A percentile compares a stretch with the other conserved stretches of the same genome.
These are phyloP conservation scores for Sialis lutaria DNA, from an alignment of 2,888 invertebrate species.

Conservation along the genomic window DNA sequence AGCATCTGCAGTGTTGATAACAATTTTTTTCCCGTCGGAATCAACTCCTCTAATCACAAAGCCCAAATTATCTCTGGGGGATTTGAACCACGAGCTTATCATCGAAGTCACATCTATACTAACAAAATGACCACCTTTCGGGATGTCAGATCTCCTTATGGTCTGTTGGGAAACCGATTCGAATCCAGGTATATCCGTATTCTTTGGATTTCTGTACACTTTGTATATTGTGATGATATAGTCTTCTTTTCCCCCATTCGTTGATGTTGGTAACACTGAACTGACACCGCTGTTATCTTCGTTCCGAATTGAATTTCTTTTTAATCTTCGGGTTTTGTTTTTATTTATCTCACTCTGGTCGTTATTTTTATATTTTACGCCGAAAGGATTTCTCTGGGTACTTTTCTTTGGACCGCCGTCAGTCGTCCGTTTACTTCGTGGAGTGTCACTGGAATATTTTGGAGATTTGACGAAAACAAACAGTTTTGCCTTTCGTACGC, in stretches of 20 bases:
- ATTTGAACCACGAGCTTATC: conserved; percentile 60
- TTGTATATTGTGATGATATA: conserved; percentile 23
- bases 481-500: conserved; percentile 50
- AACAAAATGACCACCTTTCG: conserved; percentile 47
- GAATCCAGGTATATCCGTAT: conserved; percentile 18
- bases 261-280: background rate
- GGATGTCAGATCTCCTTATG: conserved; percentile 30
- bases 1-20: conserved; percentile 32
- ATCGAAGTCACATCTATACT: conserved; percentile 56
- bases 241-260: background rate
- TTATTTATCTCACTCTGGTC: background rate
- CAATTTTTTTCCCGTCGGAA: conserved; percentile 41
- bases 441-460: background rate
- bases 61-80: conserved; percentile 56
- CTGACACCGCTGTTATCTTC: background rate
- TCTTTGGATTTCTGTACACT: conserved; percentile 24
- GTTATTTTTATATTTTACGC: background rate
- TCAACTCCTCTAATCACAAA: conserved; percentile 55
- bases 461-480: conserved; percentile 40
- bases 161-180: conserved; percentile 22
- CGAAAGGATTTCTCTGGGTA: conserved; percentile 17
- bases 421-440: conserved; percentile 16
- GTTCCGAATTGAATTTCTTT: background rate
- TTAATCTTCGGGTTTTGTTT: background rate
- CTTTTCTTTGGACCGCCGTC: conserved; percentile 15